Evolutionary conservation across 2,888 invertebrate genomes (phyloP).

Genomic region (Muscina levida): DNA sequence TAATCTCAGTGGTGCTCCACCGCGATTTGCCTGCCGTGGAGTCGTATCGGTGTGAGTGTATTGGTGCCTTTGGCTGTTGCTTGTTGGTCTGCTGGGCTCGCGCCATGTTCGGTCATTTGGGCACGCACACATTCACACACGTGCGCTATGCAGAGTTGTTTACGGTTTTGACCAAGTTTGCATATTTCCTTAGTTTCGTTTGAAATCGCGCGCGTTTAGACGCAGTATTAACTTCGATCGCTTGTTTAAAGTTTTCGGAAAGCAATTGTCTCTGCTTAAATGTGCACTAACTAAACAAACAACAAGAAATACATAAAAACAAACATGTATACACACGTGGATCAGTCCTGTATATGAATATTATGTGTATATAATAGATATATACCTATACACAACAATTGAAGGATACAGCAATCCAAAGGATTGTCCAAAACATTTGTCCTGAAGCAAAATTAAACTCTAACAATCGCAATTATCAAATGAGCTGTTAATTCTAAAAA

Average conservation of each 20-base stretch:
- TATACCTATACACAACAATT: not conserved
- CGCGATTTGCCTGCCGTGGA: slow-evolving; percentile 53
- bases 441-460: slow-evolving; percentile 1
- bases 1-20: slow-evolving; percentile 30
- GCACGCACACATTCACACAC: slow-evolving; percentile 28
- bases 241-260: slow-evolving; percentile 18
- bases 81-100: slow-evolving; percentile 31
- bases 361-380: too few relatives aligned
- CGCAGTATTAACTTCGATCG: slow-evolving; percentile 66
- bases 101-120: slow-evolving; percentile 13
- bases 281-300: not conserved
- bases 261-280: too few relatives aligned
- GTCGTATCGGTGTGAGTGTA: not conserved
- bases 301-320: slow-evolving; percentile 9
- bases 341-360: not conserved
- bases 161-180: slow-evolving; percentile 57
- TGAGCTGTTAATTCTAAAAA: too few relatives aligned
- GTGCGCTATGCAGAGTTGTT: slow-evolving; percentile 30
- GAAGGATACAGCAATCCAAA: not conserved
- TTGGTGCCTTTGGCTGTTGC: slow-evolving; percentile 7
- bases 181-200: slow-evolving; percentile 68
- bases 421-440: too few relatives aligned
- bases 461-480: too few relatives aligned
- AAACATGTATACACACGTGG: not conserved
- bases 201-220: slow-evolving; percentile 69